phyloP scores from a whole-genome alignment of 2,888 invertebrate genomes.

The Elegia similella region DNA sequence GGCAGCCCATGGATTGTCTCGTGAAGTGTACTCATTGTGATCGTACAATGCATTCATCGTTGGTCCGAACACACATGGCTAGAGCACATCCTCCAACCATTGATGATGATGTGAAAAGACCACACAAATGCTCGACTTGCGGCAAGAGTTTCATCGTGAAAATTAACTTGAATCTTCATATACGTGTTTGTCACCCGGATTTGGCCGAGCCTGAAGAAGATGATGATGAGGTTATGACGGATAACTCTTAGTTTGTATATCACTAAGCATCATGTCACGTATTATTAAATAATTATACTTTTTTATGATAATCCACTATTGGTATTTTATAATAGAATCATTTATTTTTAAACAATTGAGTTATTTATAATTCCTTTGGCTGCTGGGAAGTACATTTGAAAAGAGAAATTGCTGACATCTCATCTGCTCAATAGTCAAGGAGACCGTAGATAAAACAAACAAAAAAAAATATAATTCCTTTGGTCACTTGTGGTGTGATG shows the following conservation, averaged over 20 bases:
- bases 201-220: slow-evolving; percentile 72
- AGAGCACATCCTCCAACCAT: slow-evolving; percentile 60
- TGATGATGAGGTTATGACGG: slow-evolving; percentile 74
- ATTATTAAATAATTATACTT: slow-evolving; percentile 64
- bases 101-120: slow-evolving; percentile 71
- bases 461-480: too few species aligned
- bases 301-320: slow-evolving; percentile 55
- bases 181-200: slow-evolving; percentile 72
- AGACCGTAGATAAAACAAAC: too few species aligned
- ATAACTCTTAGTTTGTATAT: slow-evolving; percentile 57
- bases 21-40: slow-evolving; percentile 74
- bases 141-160: slow-evolving; percentile 75
- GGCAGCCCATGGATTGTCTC: slow-evolving; percentile 71
- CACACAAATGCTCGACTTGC: slow-evolving; percentile 71
- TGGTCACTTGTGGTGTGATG: too few species aligned
- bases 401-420: too few species aligned
- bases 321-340: slow-evolving; percentile 27
- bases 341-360: slow-evolving; percentile 26
- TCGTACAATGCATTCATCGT: slow-evolving; percentile 67
- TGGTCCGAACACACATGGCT: slow-evolving; percentile 63
- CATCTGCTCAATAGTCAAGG: too few species aligned
- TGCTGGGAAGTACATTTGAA: too few species aligned
- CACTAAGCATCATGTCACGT: slow-evolving; percentile 39
- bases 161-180: slow-evolving; percentile 72
- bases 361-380: slow-evolving; percentile 7